A percentile compares a stretch with the other conserved stretches of the same genome.
Evolutionary conservation across 2,797 vertebrate genomes (phyloP).

Genomic region (Enteromius paludinosus): DNA sequence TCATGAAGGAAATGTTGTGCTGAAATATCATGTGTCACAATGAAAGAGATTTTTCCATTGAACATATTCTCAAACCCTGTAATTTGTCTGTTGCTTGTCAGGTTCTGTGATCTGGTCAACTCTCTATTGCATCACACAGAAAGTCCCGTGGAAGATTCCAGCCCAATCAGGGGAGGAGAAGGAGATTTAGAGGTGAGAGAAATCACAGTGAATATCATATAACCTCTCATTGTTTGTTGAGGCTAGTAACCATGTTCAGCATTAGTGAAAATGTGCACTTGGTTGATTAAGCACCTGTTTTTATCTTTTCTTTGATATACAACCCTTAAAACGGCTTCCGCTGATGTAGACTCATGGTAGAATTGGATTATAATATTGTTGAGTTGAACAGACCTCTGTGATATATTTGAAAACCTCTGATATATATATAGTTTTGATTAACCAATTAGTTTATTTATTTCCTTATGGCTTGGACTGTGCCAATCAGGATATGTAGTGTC

Average conservation of each 20-base stretch:
- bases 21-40: constrained; percentile 6
- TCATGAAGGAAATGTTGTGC: background rate
- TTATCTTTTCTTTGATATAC: background rate
- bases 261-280: constrained; percentile 19
- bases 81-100: constrained; percentile 58
- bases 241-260: background rate
- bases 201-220: background rate
- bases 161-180: constrained; percentile 63
- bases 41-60: background rate
- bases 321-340: background rate
- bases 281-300: constrained; percentile 9
- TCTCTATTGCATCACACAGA: constrained; percentile 79
- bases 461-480: background rate
- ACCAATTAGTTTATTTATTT: background rate
- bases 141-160: constrained; percentile 58
- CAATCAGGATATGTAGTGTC: background rate
- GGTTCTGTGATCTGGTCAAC: constrained; percentile 88
- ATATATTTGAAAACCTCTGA: no score
- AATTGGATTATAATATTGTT: background rate
- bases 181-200: constrained; percentile 84
- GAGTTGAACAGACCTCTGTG: background rate
- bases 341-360: background rate
- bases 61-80: background rate
- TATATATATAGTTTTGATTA: background rate
- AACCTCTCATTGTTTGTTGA: constrained; percentile 9